Evolutionary conservation across 2,797 vertebrate genomes (phyloP), one percentile per base, ranked within the genome.

Genomic region (Crenuchus spilurus): DNA sequence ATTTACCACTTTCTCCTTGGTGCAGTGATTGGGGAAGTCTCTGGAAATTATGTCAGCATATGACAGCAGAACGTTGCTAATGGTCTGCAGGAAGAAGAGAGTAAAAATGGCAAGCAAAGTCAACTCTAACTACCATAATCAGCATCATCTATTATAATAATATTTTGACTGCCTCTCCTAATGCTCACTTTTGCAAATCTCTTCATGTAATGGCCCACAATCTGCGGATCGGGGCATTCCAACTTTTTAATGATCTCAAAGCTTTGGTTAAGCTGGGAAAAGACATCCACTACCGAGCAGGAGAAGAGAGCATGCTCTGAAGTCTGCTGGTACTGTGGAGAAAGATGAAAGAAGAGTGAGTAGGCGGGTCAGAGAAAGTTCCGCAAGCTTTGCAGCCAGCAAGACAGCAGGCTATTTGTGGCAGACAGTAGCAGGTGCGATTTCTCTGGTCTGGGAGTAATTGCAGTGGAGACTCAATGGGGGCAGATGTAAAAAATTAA

Each of bases 251-350:
- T 97, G 86, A 99, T 99, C 88, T 99, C 97, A 1, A 99, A 99
- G 88, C 98, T 99, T 92, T 99, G 98, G 88, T 99, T 99, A 82
- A 99, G 96, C 84, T 99, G 97, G 30, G 98, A 99, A 86, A 99
- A 99, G 73, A 99, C 98, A 0, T 99, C 98, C 84, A 99, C 97
- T 83, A 99, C 98, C 0, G 98, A 99, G 83, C 98, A 99, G 74
- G 97, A 99, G 90, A 99, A 99, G 2, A 99, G 94, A 0, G 96
- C 97, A 0, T 99, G 98, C 79, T 99, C 98, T 0, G 98, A 99
- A 0, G 97, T 99, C 84, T 98, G 96, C 89, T 99, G 97, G 91
- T 98, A 99, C 98, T 99, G 90, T 58, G 22, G 68, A 18, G 66
- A 35, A 2, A 44, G 20, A 48, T 60, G 37, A 48, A 51, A 69